Conservation (phyloP, 2,888 invertebrate species). For the Anoplius nigerrimus region DNA sequence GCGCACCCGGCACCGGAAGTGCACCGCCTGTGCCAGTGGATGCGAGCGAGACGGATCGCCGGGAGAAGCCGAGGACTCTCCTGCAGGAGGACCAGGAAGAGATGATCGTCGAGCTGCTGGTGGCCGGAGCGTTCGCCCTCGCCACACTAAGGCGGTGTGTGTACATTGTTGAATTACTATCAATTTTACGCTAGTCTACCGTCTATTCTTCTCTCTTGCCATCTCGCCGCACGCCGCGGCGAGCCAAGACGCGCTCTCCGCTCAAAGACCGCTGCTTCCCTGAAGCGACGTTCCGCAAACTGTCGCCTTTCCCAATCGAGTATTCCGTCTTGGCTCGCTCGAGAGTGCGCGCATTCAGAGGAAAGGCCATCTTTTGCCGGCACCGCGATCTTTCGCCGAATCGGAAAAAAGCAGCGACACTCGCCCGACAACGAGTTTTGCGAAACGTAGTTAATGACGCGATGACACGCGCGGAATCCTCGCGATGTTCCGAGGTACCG, state of each 20-base stretch:
- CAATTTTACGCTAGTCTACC: constrained; percentile 43
- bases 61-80: constrained; percentile 65
- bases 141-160: constrained; percentile 75
- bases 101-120: constrained; percentile 74
- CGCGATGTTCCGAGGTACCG: constrained; percentile 29
- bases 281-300: too few species aligned
- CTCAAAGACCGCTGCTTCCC: too few species aligned
- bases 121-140: constrained; percentile 74
- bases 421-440: constrained; percentile 37
- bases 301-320: too few species aligned
- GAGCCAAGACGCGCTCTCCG: too few species aligned
- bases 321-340: too few species aligned
- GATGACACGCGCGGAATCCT: constrained; percentile 50
- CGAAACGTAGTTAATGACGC: constrained; percentile 43
- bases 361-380: not conserved
- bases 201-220: constrained; percentile 7
- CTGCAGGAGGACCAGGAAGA: constrained; percentile 69
- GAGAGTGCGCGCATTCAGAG: constrained; percentile 31
- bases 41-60: constrained; percentile 60
- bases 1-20: constrained; percentile 48
- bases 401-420: constrained; percentile 37
- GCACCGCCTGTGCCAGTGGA: constrained; percentile 54
- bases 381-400: constrained; percentile 19
- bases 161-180: constrained; percentile 72
- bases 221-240: not conserved